These are phyloP conservation scores for Manacus vitellinus DNA, from an alignment of 2,113 vertebrate genomes.

Conservation along the genomic window DNA sequence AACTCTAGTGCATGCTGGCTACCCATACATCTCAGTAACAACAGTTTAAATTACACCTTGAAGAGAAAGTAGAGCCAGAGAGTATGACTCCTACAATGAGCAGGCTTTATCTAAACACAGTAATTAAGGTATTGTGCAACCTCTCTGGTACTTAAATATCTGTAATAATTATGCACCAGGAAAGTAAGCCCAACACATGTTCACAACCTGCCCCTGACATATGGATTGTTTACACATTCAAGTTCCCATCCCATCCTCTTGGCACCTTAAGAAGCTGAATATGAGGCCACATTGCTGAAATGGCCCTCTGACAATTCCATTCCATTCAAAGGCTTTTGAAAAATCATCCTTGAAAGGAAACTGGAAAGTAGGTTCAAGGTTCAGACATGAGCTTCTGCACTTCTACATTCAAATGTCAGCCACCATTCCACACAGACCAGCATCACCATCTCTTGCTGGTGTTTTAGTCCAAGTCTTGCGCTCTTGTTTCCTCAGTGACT, in stretches of 20 bases:
- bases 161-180: conserved; percentile 42
- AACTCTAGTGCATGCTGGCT: not conserved
- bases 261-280: not conserved
- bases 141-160: conserved; percentile 1
- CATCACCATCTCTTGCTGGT: not conserved
- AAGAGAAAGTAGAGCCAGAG: conserved; percentile 61
- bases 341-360: not conserved
- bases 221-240: conserved; percentile 18
- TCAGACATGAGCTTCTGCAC: not conserved
- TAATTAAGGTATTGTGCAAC: conserved; percentile 52
- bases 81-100: conserved; percentile 37
- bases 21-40: not conserved
- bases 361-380: not conserved
- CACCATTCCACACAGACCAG: not conserved
- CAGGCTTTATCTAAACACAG: conserved; percentile 32
- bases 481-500: not conserved
- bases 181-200: conserved; percentile 43
- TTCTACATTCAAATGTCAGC: not conserved
- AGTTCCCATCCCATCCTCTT: not conserved
- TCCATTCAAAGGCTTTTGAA: not conserved
- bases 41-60: conserved; percentile 53
- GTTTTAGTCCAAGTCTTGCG: not conserved
- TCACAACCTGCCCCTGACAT: not conserved
- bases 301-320: not conserved
- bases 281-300: not conserved